Percentiles rank a stretch among this genome's conserved stretches.
phyloP scores from a whole-genome alignment of 2,888 invertebrate species.

The Pollenia angustigena region DNA sequence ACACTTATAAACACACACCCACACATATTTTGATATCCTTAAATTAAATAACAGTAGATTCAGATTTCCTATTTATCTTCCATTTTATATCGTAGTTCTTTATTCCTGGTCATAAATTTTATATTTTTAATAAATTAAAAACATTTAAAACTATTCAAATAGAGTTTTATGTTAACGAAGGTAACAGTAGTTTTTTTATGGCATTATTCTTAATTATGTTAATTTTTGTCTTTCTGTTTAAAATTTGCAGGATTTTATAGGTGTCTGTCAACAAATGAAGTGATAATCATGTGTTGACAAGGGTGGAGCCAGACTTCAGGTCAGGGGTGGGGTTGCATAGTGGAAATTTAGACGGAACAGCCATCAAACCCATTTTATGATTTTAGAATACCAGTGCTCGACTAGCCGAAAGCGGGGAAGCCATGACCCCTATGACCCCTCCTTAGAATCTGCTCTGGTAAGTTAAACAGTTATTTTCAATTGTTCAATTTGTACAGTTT shows the following conservation, averaged over 20 bases:
- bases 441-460: too few relatives aligned
- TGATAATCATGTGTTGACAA: neutral
- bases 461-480: too few relatives aligned
- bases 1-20: too few relatives aligned
- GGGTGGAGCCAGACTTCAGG: too few relatives aligned
- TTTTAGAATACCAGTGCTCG: too few relatives aligned
- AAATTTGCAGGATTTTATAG: neutral
- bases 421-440: too few relatives aligned
- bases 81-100: slow-evolving; percentile 10
- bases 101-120: slow-evolving; percentile 8
- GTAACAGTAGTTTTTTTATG: neutral
- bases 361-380: too few relatives aligned
- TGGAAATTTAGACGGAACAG: too few relatives aligned
- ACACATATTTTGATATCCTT: slow-evolving; percentile 21
- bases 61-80: slow-evolving; percentile 25
- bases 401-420: too few relatives aligned
- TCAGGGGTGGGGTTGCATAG: too few relatives aligned
- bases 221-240: neutral
- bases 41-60: slow-evolving; percentile 21
- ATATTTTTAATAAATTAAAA: slow-evolving; percentile 32
- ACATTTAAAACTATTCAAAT: neutral
- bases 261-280: neutral
- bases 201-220: slow-evolving; percentile 13
- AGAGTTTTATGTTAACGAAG: neutral
- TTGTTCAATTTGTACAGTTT: too few relatives aligned